Evolutionary conservation across 1,140 invertebrate genomes (phyloP).

Genomic region (Drosophila sulfurigaster): DNA sequence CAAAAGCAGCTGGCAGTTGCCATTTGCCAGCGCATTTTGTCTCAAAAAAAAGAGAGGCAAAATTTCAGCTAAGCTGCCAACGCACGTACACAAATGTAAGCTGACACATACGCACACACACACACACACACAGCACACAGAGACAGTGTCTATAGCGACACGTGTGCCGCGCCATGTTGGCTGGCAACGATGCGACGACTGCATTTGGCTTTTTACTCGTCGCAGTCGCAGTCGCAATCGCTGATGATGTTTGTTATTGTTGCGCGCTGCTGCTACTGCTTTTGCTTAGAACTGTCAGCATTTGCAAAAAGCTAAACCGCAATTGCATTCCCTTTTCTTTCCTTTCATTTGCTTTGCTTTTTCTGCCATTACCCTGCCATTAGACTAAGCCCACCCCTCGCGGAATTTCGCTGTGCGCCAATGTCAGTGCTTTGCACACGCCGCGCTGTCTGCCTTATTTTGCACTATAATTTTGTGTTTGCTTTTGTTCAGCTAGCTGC

Average conservation of each 20-base stretch:
- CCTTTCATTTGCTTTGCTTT: neutral
- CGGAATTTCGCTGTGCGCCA: conserved; percentile 17
- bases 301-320: conserved; percentile 75
- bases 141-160: conserved; percentile 37
- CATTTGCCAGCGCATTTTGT: conserved; percentile 54
- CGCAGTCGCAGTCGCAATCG: neutral
- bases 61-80: conserved; percentile 50
- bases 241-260: conserved; percentile 15
- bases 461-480: conserved; percentile 76
- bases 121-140: conserved; percentile 16
- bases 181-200: conserved; percentile 69
- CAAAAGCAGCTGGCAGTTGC: neutral
- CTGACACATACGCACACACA: conserved; percentile 30
- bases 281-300: conserved; percentile 66
- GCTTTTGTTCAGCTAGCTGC: conserved; percentile 51
- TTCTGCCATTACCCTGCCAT: conserved; percentile 27
- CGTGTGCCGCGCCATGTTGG: conserved; percentile 77
- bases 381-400: conserved; percentile 37
- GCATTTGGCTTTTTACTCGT: conserved; percentile 39
- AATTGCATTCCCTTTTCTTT: conserved; percentile 36
- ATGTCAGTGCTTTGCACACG: conserved; percentile 66
- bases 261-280: conserved; percentile 14
- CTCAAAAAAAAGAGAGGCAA: conserved; percentile 47
- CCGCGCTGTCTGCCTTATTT: conserved; percentile 72
- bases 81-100: conserved; percentile 2